phyloP scores from a whole-genome alignment of 35 echinoderm and acorn worm genomes.

The Stichopus chloronotus region DNA sequence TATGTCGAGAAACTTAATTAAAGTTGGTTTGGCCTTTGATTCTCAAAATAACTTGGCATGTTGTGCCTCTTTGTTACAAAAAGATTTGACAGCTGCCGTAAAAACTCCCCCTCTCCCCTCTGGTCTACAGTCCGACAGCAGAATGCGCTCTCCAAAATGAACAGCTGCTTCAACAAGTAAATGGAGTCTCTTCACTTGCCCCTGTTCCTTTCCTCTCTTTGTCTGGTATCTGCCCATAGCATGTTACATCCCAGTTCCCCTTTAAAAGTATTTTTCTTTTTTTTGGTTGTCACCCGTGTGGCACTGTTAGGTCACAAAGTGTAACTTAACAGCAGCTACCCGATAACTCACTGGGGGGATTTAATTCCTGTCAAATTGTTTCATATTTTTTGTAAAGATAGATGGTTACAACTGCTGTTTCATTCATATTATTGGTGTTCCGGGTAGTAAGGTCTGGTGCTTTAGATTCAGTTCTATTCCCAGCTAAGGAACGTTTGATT shows the following conservation, averaged over 20 bases:
- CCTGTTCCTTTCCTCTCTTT: neutral
- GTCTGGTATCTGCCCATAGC: neutral
- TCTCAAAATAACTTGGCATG: too few relatives aligned
- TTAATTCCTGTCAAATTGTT: constrained; percentile 34
- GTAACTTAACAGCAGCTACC: neutral
- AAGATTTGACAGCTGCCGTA: too few relatives aligned
- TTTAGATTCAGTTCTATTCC: too few relatives aligned
- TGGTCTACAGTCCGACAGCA: too few relatives aligned
- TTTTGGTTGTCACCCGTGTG: neutral
- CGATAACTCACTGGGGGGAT: constrained; percentile 3
- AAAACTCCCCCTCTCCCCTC: too few relatives aligned
- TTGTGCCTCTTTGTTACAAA: too few relatives aligned
- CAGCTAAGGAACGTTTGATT: too few relatives aligned
- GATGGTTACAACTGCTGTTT: neutral
- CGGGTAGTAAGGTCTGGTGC: too few relatives aligned
- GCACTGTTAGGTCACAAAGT: constrained; percentile 19
- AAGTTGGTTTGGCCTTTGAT: too few relatives aligned
- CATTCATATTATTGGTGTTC: neutral
- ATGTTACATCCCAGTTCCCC: neutral
- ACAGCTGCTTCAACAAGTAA: too few relatives aligned
- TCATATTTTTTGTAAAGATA: constrained; percentile 3
- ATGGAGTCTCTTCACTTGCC: neutral
- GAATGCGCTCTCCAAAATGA: too few relatives aligned
- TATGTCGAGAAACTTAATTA: too few relatives aligned
- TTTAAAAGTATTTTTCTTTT: neutral